Evolutionary conservation across 2,797 vertebrate genomes (phyloP).

Genomic region (Galagoides demidoff): DNA sequence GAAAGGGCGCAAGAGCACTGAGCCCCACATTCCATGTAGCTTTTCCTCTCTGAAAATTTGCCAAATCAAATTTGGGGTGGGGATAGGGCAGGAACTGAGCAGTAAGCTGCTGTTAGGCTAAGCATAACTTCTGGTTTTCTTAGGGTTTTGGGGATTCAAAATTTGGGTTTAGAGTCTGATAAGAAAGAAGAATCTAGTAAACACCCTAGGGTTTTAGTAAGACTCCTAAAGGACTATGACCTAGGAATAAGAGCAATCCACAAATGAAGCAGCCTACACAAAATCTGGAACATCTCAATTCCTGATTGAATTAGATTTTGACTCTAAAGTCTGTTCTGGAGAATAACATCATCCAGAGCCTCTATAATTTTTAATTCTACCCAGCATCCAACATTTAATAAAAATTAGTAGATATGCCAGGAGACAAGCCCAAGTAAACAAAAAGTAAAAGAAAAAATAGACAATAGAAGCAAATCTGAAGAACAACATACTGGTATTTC

Average conservation of each 20-base stretch:
- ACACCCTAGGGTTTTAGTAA: background rate
- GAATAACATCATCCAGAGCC: background rate
- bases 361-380: background rate
- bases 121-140: background rate
- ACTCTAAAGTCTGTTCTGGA: background rate
- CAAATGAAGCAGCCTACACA: background rate
- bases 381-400: background rate
- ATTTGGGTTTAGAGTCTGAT: background rate
- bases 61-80: background rate
- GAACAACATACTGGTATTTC: too few relatives aligned
- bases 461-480: too few relatives aligned
- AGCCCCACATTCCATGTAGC: background rate
- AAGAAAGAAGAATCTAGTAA: background rate
- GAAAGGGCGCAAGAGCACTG: background rate
- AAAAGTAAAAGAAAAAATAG: too few relatives aligned
- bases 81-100: background rate
- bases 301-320: background rate
- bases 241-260: background rate
- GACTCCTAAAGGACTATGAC: background rate
- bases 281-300: background rate
- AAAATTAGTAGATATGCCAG: background rate
- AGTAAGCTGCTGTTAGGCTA: background rate
- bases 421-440: too few relatives aligned
- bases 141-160: background rate
- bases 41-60: background rate